Evolutionary conservation across 1,140 invertebrate species (phyloP), one percentile per base, ranked within the genome.

Genomic region (Zaprionus kolodkinae): DNA sequence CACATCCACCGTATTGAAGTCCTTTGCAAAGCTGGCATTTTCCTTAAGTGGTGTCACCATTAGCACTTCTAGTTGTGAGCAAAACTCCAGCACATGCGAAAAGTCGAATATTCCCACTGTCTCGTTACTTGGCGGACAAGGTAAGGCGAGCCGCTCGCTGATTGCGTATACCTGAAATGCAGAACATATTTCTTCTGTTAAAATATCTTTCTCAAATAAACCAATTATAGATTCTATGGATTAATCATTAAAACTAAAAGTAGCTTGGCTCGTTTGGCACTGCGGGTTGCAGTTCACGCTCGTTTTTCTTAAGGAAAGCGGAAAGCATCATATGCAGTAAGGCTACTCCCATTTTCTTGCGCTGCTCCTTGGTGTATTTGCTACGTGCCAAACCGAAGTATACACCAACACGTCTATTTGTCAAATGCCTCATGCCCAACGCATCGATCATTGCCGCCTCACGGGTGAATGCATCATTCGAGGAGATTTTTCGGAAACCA

Each of bases 371-470:
- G 1, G 93, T 93, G 96, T 97, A 99, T 0, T 95, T 95, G 1
- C 94, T 93, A 15, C 48, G 65, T 0, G 95, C 93, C 1, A 94
- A 91, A 0, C 97, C 97, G 90, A 98, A 98, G 91, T 96, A 97
- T 57, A 97, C 95, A 0, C 98, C 98, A 36, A 90, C 81, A 81
- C 96, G 96, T 17, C 95, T 93, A 94, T 99, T 99, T 25, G 95
- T 97, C 65, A 99, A 93, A 90, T 96, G 96, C 9, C 94, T 91
- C n/a, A 97, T 75, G 85, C 97, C 96, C 38, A 99, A 91, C 0
- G 97, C 96, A 81, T 97, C 96, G 21, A 99, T 98, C 95, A 99
- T 99, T 7, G 96, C 95, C 5, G 97, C 98, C 93, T 99, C 98
- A 74, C 98, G 94, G 0, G 97, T 98, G 83, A 96, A 97, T 2